phyloP scores from a whole-genome alignment of 2,888 invertebrate species.

The Monopis laevigella region DNA sequence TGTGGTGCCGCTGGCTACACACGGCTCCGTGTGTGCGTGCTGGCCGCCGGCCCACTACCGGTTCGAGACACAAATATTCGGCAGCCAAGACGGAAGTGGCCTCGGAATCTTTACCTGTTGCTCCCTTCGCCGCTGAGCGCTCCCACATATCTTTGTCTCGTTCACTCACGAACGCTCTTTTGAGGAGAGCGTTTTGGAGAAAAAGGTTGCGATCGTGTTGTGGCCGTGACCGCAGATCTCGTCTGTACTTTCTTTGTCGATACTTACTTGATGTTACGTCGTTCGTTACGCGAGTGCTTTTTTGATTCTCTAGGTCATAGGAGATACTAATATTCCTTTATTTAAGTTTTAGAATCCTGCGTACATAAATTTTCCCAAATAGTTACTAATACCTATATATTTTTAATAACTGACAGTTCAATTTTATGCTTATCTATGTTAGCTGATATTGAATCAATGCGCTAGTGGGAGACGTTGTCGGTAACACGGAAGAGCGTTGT shows the following conservation, averaged over 20 bases:
- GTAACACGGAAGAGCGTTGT: conserved; percentile 10
- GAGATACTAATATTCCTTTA: background rate
- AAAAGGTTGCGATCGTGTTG: conserved; percentile 48
- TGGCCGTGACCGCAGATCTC: conserved; percentile 58
- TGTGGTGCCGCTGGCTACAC: conserved; percentile 24
- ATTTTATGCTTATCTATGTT: too few species aligned
- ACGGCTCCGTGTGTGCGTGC: conserved; percentile 36
- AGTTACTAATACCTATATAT: too few species aligned
- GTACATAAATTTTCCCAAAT: too few species aligned
- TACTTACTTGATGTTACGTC: conserved; percentile 27
- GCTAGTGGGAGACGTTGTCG: too few species aligned
- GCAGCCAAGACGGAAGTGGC: conserved; percentile 68
- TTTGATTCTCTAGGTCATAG: conserved; percentile 8
- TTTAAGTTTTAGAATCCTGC: too few species aligned
- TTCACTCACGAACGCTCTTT: conserved; percentile 34
- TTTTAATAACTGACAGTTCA: too few species aligned
- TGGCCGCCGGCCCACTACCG: conserved; percentile 64
- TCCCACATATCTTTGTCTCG: conserved; percentile 41
- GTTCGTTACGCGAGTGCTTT: conserved; percentile 12
- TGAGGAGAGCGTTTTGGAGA: conserved; percentile 35
- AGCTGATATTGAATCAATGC: too few species aligned
- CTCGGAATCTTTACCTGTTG: conserved; percentile 69
- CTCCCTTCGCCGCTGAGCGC: conserved; percentile 59
- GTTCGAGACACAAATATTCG: conserved; percentile 68
- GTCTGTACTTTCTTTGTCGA: conserved; percentile 48